These are phyloP conservation scores for Podarcis raffonei DNA, from an alignment of 2,113 vertebrate genomes.

Conservation along the genomic window DNA sequence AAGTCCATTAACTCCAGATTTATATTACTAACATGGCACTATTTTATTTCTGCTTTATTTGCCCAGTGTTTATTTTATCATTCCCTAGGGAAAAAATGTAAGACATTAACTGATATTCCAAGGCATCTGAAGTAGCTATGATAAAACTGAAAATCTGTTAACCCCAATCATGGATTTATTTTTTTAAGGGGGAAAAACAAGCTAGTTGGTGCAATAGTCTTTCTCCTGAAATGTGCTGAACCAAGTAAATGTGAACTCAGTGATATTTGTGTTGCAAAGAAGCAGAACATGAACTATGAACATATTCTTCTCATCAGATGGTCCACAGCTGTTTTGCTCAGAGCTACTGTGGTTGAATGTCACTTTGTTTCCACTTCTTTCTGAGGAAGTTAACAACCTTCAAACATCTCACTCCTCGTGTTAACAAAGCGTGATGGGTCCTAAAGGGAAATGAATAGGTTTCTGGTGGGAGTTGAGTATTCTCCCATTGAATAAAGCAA, in stretches of 20 bases:
- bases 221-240: slow-evolving; percentile 28
- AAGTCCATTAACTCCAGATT: not conserved
- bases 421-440: slow-evolving; percentile 20
- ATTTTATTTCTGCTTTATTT: slow-evolving; percentile 14
- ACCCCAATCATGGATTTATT: slow-evolving; percentile 35
- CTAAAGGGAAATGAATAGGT: slow-evolving; percentile 36
- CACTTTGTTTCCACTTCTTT: slow-evolving; percentile 57
- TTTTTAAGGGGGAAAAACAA: not conserved
- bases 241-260: slow-evolving; percentile 26
- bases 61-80: slow-evolving; percentile 14
- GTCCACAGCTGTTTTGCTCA: slow-evolving; percentile 29
- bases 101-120: not conserved
- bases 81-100: slow-evolving; percentile 1
- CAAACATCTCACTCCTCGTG: slow-evolving; percentile 19
- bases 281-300: slow-evolving; percentile 42
- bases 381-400: slow-evolving; percentile 41
- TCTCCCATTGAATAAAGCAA: not conserved
- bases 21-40: not conserved
- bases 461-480: slow-evolving; percentile 44
- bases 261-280: not conserved
- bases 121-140: slow-evolving; percentile 16
- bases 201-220: slow-evolving; percentile 40
- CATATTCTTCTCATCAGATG: slow-evolving; percentile 29
- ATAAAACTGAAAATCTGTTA: slow-evolving; percentile 6
- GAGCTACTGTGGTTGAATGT: slow-evolving; percentile 50